These are phyloP conservation scores for Dipus sagitta DNA, from an alignment of 2,797 vertebrate genomes.

Conservation along the genomic window DNA sequence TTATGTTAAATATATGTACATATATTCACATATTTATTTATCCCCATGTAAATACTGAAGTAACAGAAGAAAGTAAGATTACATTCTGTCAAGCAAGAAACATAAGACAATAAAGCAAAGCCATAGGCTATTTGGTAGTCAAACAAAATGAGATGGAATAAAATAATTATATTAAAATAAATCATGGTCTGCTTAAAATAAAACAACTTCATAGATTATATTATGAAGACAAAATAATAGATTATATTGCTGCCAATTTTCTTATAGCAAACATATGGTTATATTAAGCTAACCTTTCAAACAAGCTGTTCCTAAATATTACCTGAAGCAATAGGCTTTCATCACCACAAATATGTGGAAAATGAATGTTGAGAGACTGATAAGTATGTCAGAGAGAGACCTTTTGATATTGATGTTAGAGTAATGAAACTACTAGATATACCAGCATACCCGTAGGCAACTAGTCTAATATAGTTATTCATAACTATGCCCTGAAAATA, in stretches of 20 bases:
- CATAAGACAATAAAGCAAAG: background rate
- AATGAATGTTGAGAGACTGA: background rate
- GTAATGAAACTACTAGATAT: background rate
- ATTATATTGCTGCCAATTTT: background rate
- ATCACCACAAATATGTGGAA: background rate
- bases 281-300: background rate
- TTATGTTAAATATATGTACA: too few relatives aligned
- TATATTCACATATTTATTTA: background rate
- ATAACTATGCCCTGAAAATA: background rate
- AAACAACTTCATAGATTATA: background rate
- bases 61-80: background rate
- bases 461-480: constrained; percentile 12
- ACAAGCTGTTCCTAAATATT: background rate
- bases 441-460: background rate
- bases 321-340: constrained; percentile 38
- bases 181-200: background rate
- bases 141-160: background rate
- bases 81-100: background rate
- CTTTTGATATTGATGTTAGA: background rate
- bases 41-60: background rate
- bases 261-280: background rate
- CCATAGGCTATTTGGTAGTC: background rate
- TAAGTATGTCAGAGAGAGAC: background rate
- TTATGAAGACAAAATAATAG: background rate
- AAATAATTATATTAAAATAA: constrained; percentile 16